Conservation (phyloP, 2,888 invertebrate genomes). For the Stenchaetothrips biformis region DNA sequence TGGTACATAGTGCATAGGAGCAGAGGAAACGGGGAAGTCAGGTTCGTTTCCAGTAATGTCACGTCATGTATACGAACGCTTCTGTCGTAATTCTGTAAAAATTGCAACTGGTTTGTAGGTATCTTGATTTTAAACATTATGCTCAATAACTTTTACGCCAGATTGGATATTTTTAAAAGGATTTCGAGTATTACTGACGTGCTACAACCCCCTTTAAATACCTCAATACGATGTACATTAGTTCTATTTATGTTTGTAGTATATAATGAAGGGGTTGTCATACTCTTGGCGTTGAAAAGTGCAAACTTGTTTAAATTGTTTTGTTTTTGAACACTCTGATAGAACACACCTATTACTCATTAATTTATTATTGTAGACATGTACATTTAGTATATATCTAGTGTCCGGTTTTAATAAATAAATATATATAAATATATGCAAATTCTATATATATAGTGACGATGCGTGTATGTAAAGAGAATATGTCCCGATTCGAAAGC, state of each 20-base stretch:
- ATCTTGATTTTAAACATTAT: conserved; percentile 2
- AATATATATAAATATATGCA: conserved; percentile 25
- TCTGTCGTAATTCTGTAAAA: not conserved
- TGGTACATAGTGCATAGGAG: conserved; percentile 24
- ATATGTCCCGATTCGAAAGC: conserved; percentile 15
- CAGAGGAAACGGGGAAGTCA: conserved; percentile 19
- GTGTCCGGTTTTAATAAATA: conserved; percentile 25
- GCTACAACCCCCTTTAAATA: conserved; percentile 10
- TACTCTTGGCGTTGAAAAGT: conserved; percentile 15
- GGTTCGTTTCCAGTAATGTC: conserved; percentile 15
- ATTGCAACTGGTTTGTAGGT: conserved; percentile 19
- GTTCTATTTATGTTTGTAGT: conserved; percentile 5
- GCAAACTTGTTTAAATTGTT: conserved; percentile 24
- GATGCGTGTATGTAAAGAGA: conserved; percentile 23
- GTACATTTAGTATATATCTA: conserved; percentile 22
- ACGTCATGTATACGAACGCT: conserved; percentile 23
- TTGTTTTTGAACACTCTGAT: conserved; percentile 15
- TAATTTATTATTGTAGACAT: conserved; percentile 22
- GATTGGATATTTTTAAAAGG: conserved; percentile 8
- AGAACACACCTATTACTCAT: conserved; percentile 23
- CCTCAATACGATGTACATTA: conserved; percentile 22
- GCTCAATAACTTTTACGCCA: conserved; percentile 23
- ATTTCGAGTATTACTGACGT: conserved; percentile 5
- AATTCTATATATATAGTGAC: conserved; percentile 22
- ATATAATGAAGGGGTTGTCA: not conserved